Evolutionary conservation across 2,797 vertebrate species (phyloP).

Genomic region (Scolopax bukidnonensis): DNA sequence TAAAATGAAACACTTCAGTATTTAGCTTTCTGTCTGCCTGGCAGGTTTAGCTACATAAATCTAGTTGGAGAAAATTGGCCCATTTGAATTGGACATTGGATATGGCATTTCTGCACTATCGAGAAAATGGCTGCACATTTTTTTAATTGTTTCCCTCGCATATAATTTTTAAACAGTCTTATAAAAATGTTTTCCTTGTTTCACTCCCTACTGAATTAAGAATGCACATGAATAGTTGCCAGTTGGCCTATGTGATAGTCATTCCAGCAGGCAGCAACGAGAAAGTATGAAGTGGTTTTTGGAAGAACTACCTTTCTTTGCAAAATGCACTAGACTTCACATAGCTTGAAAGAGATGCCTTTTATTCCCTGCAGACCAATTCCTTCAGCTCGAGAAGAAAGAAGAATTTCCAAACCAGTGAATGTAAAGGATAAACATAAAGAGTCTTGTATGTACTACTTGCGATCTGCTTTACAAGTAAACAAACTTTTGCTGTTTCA

Average conservation of each 20-base stretch:
- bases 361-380: slow-evolving; percentile 63
- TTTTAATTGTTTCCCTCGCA: slow-evolving; percentile 75
- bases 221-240: slow-evolving; percentile 63
- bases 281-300: slow-evolving; percentile 69
- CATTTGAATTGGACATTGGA: slow-evolving; percentile 57
- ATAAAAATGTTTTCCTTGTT: slow-evolving; percentile 79
- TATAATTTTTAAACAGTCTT: slow-evolving; percentile 75
- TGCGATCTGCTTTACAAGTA: not conserved
- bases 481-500: not conserved
- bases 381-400: slow-evolving; percentile 49
- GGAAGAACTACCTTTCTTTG: slow-evolving; percentile 34
- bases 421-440: slow-evolving; percentile 26
- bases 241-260: slow-evolving; percentile 64
- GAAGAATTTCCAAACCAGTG: slow-evolving; percentile 35
- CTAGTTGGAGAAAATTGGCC: slow-evolving; percentile 60
- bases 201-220: slow-evolving; percentile 72
- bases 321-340: not conserved
- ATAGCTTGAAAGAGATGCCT: slow-evolving; percentile 53
- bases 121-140: slow-evolving; percentile 70
- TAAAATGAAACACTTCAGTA: slow-evolving; percentile 68
- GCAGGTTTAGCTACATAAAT: slow-evolving; percentile 66
- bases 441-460: not conserved
- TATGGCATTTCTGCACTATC: slow-evolving; percentile 65
- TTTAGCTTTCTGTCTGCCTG: slow-evolving; percentile 73
- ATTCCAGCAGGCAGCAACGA: slow-evolving; percentile 63